Evolutionary conservation across 2,797 vertebrate genomes (phyloP).

Genomic region (Acanthiza pusilla): DNA sequence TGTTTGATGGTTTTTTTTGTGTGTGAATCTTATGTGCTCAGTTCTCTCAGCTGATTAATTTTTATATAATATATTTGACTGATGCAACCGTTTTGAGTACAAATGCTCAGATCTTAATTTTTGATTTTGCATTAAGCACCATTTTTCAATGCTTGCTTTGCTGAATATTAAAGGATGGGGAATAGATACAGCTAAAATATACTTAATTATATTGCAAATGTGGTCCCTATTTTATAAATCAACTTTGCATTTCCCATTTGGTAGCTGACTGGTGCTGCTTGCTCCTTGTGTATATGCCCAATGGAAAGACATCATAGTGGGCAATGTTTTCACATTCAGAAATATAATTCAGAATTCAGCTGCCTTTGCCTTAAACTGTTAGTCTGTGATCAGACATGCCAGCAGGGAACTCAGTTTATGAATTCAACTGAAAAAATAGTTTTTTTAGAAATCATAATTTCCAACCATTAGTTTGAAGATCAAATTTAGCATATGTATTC

Average conservation of each 20-base stretch:
- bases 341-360: slow-evolving; percentile 48
- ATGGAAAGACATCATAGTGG: slow-evolving; percentile 54
- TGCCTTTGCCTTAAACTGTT: slow-evolving; percentile 73
- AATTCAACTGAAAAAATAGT: background rate
- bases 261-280: slow-evolving; percentile 71
- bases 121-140: background rate
- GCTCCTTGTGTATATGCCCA: slow-evolving; percentile 74
- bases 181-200: background rate
- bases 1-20: background rate
- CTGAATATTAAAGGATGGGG: background rate
- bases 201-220: background rate
- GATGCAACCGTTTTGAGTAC: background rate
- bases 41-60: background rate
- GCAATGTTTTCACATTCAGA: slow-evolving; percentile 73
- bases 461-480: background rate
- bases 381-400: slow-evolving; percentile 52
- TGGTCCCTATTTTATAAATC: background rate
- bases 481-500: background rate
- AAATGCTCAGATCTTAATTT: background rate
- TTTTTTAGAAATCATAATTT: background rate
- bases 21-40: background rate
- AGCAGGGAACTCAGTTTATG: background rate
- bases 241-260: slow-evolving; percentile 51
- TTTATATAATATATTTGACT: background rate
- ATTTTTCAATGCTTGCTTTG: background rate